Conservation (phyloP, 2,797 vertebrate genomes). For the Malurus splendens region DNA sequence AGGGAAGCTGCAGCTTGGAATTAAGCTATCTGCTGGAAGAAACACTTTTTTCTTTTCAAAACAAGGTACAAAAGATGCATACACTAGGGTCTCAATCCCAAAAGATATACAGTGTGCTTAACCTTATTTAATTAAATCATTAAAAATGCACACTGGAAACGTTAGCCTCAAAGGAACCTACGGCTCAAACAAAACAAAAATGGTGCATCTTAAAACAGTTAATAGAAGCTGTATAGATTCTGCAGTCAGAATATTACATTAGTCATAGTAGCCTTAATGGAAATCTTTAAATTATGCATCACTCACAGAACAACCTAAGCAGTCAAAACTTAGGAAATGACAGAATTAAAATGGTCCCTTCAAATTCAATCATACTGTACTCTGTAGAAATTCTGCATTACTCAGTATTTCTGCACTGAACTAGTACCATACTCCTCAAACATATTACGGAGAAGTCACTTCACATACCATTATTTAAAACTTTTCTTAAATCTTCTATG, state of each 20-base stretch:
- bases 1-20: neutral
- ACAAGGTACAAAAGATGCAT: neutral
- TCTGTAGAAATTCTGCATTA: neutral
- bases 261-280: neutral
- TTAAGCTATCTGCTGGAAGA: neutral
- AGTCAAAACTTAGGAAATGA: neutral
- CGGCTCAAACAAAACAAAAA: constrained; percentile 1
- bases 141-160: constrained; percentile 1
- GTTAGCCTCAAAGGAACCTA: neutral
- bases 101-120: neutral
- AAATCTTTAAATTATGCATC: constrained; percentile 36
- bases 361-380: neutral
- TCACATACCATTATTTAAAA: neutral
- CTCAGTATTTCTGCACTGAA: neutral
- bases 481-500: neutral
- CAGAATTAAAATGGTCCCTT: neutral
- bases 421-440: neutral
- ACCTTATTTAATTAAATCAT: neutral
- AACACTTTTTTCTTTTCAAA: neutral
- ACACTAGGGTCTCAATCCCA: neutral
- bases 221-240: neutral
- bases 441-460: neutral
- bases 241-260: neutral
- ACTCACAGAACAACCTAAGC: neutral
- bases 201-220: neutral